Percentiles rank a stretch among this genome's conserved stretches.
Evolutionary conservation across 2,888 invertebrate genomes (phyloP).

Genomic region (Platycheirus rosarum): DNA sequence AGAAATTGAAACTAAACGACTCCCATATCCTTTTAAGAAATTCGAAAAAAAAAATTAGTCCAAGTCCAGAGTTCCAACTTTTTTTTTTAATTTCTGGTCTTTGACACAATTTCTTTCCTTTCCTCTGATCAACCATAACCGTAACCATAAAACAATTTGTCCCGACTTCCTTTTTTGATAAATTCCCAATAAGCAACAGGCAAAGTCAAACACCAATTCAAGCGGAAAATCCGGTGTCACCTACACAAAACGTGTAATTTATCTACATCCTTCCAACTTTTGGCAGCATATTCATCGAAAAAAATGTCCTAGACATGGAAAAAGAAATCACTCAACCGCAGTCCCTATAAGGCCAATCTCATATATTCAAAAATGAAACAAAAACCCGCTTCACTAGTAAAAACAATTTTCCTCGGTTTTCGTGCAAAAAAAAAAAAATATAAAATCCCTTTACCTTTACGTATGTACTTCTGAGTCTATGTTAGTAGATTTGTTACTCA

Average conservation of each 20-base stretch:
- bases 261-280: constrained; percentile 48
- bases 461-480: neutral
- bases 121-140: constrained; percentile 1
- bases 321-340: constrained; percentile 53
- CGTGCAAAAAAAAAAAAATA: too few species aligned
- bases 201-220: constrained; percentile 24
- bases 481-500: constrained; percentile 38
- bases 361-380: constrained; percentile 26
- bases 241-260: constrained; percentile 50
- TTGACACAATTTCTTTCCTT: too few species aligned
- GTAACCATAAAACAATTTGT: constrained; percentile 44
- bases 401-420: constrained; percentile 16
- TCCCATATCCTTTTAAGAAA: too few species aligned
- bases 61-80: too few species aligned
- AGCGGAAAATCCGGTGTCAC: constrained; percentile 54
- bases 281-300: neutral
- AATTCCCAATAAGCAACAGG: constrained; percentile 62
- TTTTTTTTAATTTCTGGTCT: too few species aligned
- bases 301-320: neutral
- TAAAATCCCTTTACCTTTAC: neutral
- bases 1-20: too few species aligned
- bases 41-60: too few species aligned
- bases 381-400: neutral
- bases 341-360: constrained; percentile 3
- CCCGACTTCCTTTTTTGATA: constrained; percentile 14